phyloP scores from a whole-genome alignment of 2,113 vertebrate genomes.

The Empidonax alnorum region DNA sequence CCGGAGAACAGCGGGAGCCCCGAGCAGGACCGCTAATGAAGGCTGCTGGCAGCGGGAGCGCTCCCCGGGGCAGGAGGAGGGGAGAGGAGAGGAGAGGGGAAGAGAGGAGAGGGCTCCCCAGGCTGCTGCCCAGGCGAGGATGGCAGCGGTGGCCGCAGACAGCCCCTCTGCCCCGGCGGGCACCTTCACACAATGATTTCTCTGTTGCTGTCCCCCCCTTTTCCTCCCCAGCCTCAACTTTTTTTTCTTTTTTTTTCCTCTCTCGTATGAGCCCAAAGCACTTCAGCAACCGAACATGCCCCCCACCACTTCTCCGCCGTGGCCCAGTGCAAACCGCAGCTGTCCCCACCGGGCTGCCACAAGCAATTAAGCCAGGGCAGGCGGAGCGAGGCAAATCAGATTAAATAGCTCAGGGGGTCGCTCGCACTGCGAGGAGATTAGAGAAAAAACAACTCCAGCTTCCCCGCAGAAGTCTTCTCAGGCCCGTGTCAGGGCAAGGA shows the following conservation, averaged over 20 bases:
- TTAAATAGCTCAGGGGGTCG: slow-evolving; percentile 66
- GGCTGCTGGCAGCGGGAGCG: not conserved
- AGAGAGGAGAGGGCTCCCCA: not conserved
- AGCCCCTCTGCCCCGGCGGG: not conserved
- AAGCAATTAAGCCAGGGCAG: slow-evolving; percentile 56
- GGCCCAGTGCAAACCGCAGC: slow-evolving; percentile 22
- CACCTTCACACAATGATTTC: not conserved
- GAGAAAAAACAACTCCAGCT: not conserved
- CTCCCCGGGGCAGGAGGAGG: not conserved
- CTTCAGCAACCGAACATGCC: not conserved
- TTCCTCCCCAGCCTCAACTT: not conserved
- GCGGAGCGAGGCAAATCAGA: slow-evolving; percentile 60
- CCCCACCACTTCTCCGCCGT: slow-evolving; percentile 10
- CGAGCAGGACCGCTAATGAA: not conserved
- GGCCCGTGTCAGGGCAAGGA: not conserved
- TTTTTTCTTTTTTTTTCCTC: not conserved
- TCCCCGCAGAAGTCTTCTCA: not conserved
- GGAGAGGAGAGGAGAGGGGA: not conserved
- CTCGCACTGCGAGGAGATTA: not conserved
- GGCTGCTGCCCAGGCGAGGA: not conserved
- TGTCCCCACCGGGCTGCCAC: slow-evolving; percentile 49
- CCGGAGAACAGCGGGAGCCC: not conserved
- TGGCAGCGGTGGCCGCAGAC: not conserved
- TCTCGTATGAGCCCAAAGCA: not conserved
- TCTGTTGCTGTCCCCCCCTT: not conserved